Evolutionary conservation across 2,797 vertebrate species (phyloP), one percentile per base, ranked within the genome.

Genomic region (Crenuchus spilurus): DNA sequence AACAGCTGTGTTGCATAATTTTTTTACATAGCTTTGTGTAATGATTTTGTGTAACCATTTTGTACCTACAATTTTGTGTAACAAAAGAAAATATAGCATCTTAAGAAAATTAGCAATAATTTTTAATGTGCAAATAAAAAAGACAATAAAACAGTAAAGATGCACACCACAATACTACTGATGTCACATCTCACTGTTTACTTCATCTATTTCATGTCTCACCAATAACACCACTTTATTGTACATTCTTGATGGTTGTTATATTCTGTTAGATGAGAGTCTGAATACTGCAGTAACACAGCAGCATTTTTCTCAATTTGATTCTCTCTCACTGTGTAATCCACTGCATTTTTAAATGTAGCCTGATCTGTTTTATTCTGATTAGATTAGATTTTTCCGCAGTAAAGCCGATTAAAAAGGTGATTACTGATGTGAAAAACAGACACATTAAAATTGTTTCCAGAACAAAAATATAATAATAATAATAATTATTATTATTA

Each of bases 311-410:
- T 3, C 13, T 18, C 3, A 33, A 33, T 55, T 31, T 48, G 46
- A 65, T 65, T 37, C 33, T 37, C 6, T 63, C 8, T 33, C 49
- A 24, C 18, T 55, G 26, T 44, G 30, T 26, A 16, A 26, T 22
- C 37, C 55, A 30, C 41, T 65, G 35, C 11, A 37, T 46, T 73
- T 46, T 48, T 28, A 66, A 24, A 13, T 35, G 20, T 33, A n/a
- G 72, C 37, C 33, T 44, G 22, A n/a, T n/a, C 41, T 16, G 28
- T 66, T 28, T 46, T 20, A 20, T 60, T n/a, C n/a, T 39, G 44
- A 67, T 67, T 67, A 62, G 51, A 14, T 30, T 54, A 28, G 48
- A 48, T 31, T 31, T 67, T 58, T 67, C 60, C 8, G 31, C 55
- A 74, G n/a, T 58, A n/a, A 20, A 67, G 8, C 54, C n/a, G 42